These are phyloP conservation scores for Acleris cristana DNA, from an alignment of 2,888 invertebrate species.

Conservation along the genomic window DNA sequence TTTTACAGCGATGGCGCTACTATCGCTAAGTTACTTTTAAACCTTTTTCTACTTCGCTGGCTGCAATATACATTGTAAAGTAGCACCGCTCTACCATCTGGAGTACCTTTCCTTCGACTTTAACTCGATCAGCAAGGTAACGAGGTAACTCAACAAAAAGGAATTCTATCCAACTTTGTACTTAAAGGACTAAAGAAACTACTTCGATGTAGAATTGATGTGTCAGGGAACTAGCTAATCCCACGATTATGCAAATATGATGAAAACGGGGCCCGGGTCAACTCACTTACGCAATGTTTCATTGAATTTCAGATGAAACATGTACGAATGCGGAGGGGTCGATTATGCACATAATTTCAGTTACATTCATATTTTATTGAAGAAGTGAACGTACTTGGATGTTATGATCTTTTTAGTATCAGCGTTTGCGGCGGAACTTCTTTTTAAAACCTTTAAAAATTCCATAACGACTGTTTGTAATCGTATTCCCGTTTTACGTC, in stretches of 20 bases:
- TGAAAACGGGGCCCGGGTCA: conserved; percentile 45
- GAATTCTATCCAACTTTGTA: conserved; percentile 40
- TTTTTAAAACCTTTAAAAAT: background rate
- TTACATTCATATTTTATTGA: background rate
- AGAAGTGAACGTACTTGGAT: background rate
- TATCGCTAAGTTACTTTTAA: conserved; percentile 31
- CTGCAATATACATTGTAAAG: conserved; percentile 28
- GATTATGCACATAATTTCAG: conserved; percentile 2
- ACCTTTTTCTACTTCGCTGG: conserved; percentile 17
- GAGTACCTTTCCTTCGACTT: conserved; percentile 27
- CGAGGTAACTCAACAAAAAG: conserved; percentile 38
- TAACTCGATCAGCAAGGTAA: conserved; percentile 31
- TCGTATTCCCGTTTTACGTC: conserved; percentile 6
- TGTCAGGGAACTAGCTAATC: conserved; percentile 45
- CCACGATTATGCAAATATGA: conserved; percentile 61
- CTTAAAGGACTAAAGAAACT: conserved; percentile 33
- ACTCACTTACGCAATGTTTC: conserved; percentile 14
- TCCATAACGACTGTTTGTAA: conserved; percentile 1
- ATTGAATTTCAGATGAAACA: conserved; percentile 17
- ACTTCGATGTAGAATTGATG: conserved; percentile 17
- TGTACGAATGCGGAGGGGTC: conserved; percentile 5
- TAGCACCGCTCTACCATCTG: conserved; percentile 14
- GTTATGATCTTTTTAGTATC: no score
- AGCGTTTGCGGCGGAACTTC: background rate
- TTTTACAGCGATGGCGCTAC: conserved; percentile 8